Conservation (phyloP, 2,888 invertebrate species). For the Drosophila mercatorum region DNA sequence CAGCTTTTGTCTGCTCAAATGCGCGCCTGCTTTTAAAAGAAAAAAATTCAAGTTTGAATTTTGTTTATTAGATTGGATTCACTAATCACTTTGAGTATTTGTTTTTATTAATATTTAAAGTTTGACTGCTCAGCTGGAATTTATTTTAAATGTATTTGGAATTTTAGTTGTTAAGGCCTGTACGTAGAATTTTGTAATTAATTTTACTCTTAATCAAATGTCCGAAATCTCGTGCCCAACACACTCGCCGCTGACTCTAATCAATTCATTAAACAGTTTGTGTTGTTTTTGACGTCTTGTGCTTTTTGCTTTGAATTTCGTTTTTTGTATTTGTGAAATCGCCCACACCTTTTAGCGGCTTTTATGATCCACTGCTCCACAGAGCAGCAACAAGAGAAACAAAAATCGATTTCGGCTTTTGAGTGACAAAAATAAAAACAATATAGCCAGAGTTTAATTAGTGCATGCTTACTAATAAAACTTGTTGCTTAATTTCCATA, state of each 20-base stretch:
- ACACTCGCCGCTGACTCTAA: slow-evolving; percentile 56
- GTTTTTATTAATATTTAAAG: neutral
- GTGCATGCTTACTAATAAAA: slow-evolving; percentile 81
- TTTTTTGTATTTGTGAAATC: slow-evolving; percentile 57
- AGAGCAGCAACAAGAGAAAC: slow-evolving; percentile 55
- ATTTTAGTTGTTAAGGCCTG: neutral
- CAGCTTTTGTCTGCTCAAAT: slow-evolving; percentile 25
- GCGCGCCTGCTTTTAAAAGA: neutral
- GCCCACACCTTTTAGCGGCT: slow-evolving; percentile 80
- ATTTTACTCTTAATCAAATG: slow-evolving; percentile 48
- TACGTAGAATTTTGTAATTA: slow-evolving; percentile 43
- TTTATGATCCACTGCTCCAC: slow-evolving; percentile 75
- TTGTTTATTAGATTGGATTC: neutral
- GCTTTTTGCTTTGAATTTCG: slow-evolving; percentile 12
- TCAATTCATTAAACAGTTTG: slow-evolving; percentile 70
- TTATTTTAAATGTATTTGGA: neutral
- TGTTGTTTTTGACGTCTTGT: slow-evolving; percentile 35
- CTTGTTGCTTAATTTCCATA: slow-evolving; percentile 67
- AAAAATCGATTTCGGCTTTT: slow-evolving; percentile 48
- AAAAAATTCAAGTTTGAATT: neutral
- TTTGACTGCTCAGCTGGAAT: neutral
- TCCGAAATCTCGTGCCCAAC: slow-evolving; percentile 39
- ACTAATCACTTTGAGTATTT: neutral
- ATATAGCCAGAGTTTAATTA: slow-evolving; percentile 71
- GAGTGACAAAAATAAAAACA: slow-evolving; percentile 40